Conservation (phyloP, 2,797 vertebrate species). For the Oryzias dopingdopingensis region DNA sequence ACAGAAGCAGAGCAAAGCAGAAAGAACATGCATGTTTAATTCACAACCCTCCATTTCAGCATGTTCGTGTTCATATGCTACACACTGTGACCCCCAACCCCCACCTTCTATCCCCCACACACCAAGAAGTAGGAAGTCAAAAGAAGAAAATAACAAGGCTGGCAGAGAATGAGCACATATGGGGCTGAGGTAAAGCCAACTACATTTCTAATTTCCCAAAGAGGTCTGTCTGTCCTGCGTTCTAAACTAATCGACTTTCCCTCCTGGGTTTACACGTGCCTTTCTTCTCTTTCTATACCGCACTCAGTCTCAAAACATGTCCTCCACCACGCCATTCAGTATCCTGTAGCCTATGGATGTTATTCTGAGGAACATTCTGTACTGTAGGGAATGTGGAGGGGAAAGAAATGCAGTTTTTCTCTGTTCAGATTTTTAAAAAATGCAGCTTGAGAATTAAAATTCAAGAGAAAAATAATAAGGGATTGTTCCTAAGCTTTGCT, state of each 20-base stretch:
- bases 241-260: conserved; percentile 51
- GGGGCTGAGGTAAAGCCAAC: conserved; percentile 40
- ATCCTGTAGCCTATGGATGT: conserved; percentile 12
- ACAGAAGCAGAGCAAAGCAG: conserved; percentile 56
- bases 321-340: conserved; percentile 22
- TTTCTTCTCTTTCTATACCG: conserved; percentile 13
- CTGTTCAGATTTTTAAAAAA: conserved; percentile 8
- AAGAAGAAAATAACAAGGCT: conserved; percentile 44
- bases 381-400: background rate
- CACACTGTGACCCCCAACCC: conserved; percentile 47
- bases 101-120: conserved; percentile 26
- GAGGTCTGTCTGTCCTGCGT: conserved; percentile 50
- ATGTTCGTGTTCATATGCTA: conserved; percentile 60
- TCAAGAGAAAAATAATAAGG: background rate
- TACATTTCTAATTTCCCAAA: conserved; percentile 58
- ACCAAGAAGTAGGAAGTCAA: conserved; percentile 23
- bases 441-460: conserved; percentile 4
- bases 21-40: conserved; percentile 75
- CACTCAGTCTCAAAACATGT: conserved; percentile 31
- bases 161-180: conserved; percentile 29
- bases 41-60: conserved; percentile 72
- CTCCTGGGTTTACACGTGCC: conserved; percentile 41
- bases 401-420: conserved; percentile 11
- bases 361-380: conserved; percentile 25
- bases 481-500: background rate